These are phyloP conservation scores for Drosophila simulans DNA, from an alignment of 1,140 invertebrate species.

Conservation along the genomic window DNA sequence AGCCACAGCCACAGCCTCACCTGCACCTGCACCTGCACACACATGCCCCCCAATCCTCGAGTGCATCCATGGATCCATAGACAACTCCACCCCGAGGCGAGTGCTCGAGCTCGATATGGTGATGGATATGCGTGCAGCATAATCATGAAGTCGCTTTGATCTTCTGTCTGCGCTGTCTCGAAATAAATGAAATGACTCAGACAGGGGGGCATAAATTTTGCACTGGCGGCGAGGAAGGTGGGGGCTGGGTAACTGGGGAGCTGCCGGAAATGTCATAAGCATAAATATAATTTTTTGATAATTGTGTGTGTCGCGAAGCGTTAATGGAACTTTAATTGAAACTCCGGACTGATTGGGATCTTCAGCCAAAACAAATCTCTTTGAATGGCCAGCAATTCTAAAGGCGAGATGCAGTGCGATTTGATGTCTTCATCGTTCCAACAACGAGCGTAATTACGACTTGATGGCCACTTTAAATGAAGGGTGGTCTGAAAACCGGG, in stretches of 20 bases:
- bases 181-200: constrained; percentile 72
- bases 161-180: constrained; percentile 64
- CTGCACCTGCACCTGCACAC: constrained; percentile 8
- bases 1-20: constrained; percentile 6
- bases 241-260: not conserved
- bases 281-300: constrained; percentile 82
- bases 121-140: constrained; percentile 77
- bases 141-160: constrained; percentile 73
- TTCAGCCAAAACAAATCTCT: not conserved
- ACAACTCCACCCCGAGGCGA: constrained; percentile 16
- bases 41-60: not conserved
- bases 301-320: constrained; percentile 80
- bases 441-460: constrained; percentile 35
- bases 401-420: constrained; percentile 11
- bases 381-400: not conserved
- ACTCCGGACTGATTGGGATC: constrained; percentile 32
- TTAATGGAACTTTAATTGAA: constrained; percentile 82
- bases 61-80: not conserved
- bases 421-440: constrained; percentile 40
- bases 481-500: constrained; percentile 1
- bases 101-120: constrained; percentile 69
- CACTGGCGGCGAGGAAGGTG: not conserved
- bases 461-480: constrained; percentile 38
- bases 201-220: constrained; percentile 43
- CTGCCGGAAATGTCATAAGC: constrained; percentile 80